These are phyloP conservation scores for Eolophus roseicapilla DNA, from an alignment of 2,113 vertebrate genomes.

Conservation along the genomic window DNA sequence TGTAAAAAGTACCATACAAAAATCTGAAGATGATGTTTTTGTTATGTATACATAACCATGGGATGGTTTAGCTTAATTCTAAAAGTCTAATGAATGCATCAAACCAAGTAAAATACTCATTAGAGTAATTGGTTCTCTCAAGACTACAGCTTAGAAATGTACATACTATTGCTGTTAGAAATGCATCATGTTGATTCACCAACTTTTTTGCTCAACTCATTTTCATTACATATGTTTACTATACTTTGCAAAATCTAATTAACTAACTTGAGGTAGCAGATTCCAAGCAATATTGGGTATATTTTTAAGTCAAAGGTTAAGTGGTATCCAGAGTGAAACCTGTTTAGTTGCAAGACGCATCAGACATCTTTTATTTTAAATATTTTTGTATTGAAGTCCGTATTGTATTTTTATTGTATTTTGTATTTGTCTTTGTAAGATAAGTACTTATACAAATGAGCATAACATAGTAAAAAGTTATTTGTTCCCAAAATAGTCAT, in stretches of 20 bases:
- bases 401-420: no score
- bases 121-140: constrained; percentile 35
- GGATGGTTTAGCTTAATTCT: constrained; percentile 3
- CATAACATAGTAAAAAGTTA: background rate
- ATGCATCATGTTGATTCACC: constrained; percentile 1
- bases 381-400: background rate
- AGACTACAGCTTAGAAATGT: constrained; percentile 18
- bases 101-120: constrained; percentile 49
- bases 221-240: constrained; percentile 27
- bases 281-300: background rate
- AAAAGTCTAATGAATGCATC: background rate
- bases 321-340: background rate
- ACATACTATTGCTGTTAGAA: constrained; percentile 11
- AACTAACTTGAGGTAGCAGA: background rate
- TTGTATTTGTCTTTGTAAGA: no score
- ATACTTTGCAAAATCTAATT: constrained; percentile 14
- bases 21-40: background rate
- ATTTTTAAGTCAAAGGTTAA: background rate
- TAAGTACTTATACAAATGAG: background rate
- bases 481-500: background rate
- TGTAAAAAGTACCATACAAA: background rate
- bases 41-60: background rate
- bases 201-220: background rate
- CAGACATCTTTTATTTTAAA: background rate
- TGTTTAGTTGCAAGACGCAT: background rate